These are phyloP conservation scores for Phasianus colchicus DNA, from an alignment of 2,113 vertebrate species.

Conservation along the genomic window DNA sequence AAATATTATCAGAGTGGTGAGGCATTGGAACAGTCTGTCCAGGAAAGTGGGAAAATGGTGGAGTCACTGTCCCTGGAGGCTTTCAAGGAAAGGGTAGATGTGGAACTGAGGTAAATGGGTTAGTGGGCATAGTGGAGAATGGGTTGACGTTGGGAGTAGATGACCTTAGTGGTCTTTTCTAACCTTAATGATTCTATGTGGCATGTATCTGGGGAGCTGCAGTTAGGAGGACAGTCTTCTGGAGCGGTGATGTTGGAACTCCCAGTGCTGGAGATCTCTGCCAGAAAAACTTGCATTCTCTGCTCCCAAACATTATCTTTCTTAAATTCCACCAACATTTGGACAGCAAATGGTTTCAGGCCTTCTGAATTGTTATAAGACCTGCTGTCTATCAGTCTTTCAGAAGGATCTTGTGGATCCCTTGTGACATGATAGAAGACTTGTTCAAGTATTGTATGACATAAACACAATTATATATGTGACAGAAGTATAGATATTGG, in stretches of 20 bases:
- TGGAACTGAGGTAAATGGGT: no score
- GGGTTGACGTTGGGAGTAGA: no score
- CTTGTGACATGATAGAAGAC: rapidly evolving
- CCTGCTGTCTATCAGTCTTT: neutral
- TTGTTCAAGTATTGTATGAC: neutral
- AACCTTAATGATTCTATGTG: neutral
- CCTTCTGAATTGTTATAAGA: neutral
- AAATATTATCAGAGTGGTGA: no score
- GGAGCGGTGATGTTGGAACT: neutral
- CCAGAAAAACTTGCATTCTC: neutral
- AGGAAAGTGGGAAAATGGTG: no score
- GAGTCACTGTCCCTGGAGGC: no score
- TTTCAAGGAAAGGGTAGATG: no score
- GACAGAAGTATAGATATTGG: neutral
- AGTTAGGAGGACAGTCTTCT: neutral
- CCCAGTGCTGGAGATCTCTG: neutral
- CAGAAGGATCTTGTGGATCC: neutral
- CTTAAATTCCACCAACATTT: neutral
- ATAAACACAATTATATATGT: neutral
- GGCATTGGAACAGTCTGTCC: no score
- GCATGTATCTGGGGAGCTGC: rapidly evolving
- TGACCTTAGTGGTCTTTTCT: no score
- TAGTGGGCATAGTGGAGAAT: no score
- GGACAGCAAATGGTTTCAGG: neutral
- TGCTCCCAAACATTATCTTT: neutral